Conservation (phyloP, 1,140 invertebrate species). For the Lepidurus arcticus region DNA sequence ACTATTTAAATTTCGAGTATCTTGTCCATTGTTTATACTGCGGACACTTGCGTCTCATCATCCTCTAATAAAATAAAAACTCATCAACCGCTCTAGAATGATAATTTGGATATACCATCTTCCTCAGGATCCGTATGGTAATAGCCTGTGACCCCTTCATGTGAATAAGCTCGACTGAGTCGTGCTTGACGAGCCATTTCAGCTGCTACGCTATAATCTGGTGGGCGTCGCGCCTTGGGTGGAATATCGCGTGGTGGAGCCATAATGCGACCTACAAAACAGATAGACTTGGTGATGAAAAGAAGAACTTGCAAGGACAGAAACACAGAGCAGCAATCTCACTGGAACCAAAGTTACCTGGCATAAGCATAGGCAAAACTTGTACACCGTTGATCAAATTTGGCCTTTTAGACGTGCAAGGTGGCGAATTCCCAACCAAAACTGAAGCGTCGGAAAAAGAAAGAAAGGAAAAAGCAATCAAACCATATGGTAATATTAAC, state of each 20-base stretch:
- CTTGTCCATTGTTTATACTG: not conserved
- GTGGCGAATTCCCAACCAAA: not conserved
- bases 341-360: not conserved
- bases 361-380: not conserved
- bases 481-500: too few relatives aligned
- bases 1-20: not conserved
- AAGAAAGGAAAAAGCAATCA: not conserved
- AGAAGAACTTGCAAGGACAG: not conserved
- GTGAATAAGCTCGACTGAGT: slow-evolving; percentile 73
- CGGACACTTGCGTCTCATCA: slow-evolving; percentile 1
- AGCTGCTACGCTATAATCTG: slow-evolving; percentile 69
- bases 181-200: slow-evolving; percentile 70
- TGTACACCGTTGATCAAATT: not conserved
- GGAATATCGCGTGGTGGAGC: slow-evolving; percentile 35
- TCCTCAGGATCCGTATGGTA: slow-evolving; percentile 64
- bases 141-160: slow-evolving; percentile 74
- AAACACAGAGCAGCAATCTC: not conserved
- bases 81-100: slow-evolving; percentile 25
- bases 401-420: not conserved
- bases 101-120: slow-evolving; percentile 45
- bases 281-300: slow-evolving; percentile 33
- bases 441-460: not conserved
- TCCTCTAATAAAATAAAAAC: not conserved
- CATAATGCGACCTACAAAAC: slow-evolving; percentile 24
- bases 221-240: slow-evolving; percentile 47